Base-by-base conservation (phyloP, 2,888 invertebrate genomes). In the Lepidonotus clava region DNA sequence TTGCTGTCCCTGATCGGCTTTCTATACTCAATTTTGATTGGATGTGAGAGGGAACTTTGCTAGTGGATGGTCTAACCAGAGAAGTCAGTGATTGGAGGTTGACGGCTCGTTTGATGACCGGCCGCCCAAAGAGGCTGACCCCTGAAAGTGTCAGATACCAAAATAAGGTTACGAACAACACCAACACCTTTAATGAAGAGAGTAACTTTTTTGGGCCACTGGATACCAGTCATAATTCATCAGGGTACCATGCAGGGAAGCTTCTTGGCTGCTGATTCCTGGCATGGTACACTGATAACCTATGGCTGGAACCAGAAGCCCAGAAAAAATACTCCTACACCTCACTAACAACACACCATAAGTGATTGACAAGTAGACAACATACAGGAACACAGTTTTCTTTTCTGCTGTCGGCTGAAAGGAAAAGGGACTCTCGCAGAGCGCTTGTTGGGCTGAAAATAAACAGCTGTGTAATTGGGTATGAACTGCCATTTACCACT, bases 61-160 rank as follows among this genome's bases (percentile, higher is more conserved):
- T 5, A 11, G 24, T 24, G 24, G 41, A 41, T 28, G 80, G 41
- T 41, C 11, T 8, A 4, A 80, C 32, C 6, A 24, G 46, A 46
- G 80, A 28, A 34, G 46, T 24, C 46, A 80, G 80, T 21, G 80
- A 41, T 21, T 41, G 80, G 5, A 80, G 80, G 46, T 40, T 80
- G 4, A 46, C 41, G 5, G 80, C 80, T 46, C 51, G 24, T 18
- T 80, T 80, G 41, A 80, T 80, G 80, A 80, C 80, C n/a, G 80
- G 80, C 21, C 46, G 41, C 41, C 80, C 80, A 80, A 80, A 80
- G 14, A 80, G 41, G 51, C 28, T 6, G n/a, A 80, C 80, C 11
- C 80, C 80, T 80, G 80, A 0, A 80, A 80, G 4, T 24, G 51
- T n/a, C 34, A 76, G 11, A 76, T 21, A 76, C 76, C 76, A 76